These are phyloP conservation scores for Heterotilapia buettikoferi DNA, from an alignment of 2,113 vertebrate genomes.

Conservation along the genomic window DNA sequence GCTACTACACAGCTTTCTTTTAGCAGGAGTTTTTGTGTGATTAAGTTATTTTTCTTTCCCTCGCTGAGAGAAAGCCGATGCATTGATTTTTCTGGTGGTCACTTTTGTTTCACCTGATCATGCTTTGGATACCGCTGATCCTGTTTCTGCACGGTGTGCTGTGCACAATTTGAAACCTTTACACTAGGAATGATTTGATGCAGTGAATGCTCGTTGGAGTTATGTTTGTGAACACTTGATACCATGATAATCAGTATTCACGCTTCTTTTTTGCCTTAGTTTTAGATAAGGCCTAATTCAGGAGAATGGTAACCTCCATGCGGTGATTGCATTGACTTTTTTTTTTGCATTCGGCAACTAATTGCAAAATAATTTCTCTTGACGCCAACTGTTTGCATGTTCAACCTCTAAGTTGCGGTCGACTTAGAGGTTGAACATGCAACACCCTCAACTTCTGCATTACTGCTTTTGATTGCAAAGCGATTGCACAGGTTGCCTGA, in stretches of 20 bases:
- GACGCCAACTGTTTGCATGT: not conserved
- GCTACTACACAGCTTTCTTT: not conserved
- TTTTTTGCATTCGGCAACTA: not conserved
- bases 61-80: not conserved
- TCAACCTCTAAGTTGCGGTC: not conserved
- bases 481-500: not conserved
- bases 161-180: not conserved
- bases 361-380: not conserved
- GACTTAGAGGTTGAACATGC: rapidly evolving
- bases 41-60: not conserved
- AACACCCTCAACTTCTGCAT: not conserved
- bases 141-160: not conserved
- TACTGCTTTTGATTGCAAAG: not conserved
- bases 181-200: not conserved
- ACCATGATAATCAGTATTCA: not conserved
- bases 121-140: not conserved
- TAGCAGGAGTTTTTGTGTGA: not conserved
- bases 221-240: not conserved
- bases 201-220: not conserved
- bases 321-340: not conserved
- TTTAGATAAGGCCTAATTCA: not conserved
- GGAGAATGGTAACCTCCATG: not conserved
- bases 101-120: not conserved
- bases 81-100: not conserved
- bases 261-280: not conserved